A percentile compares a stretch with the other conserved stretches of the same genome.
Evolutionary conservation across 35 echinoderm and acorn worm species (phyloP).

Genomic region (Apostichopus parvimensis): DNA sequence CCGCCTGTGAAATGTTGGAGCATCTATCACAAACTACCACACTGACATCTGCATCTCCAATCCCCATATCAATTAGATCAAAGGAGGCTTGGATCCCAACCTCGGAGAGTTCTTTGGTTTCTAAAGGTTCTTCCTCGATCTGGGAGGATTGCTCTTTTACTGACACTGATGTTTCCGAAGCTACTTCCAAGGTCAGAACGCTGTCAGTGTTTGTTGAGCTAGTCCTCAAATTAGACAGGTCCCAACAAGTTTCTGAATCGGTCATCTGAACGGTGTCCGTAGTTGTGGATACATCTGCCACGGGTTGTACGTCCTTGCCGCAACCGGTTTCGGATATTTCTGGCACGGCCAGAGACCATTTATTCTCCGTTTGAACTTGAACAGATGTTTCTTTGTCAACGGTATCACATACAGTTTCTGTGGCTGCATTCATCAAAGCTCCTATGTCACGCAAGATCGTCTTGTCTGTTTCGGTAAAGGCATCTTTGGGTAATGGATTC

Average conservation of each 20-base stretch:
- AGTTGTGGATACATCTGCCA: background rate
- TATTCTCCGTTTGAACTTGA: background rate
- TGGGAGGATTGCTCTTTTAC: conserved; percentile 44
- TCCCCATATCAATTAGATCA: conserved; percentile 35
- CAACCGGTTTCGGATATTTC: conserved; percentile 7
- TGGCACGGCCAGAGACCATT: background rate
- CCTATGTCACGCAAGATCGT: background rate
- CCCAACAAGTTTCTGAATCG: conserved; percentile 22
- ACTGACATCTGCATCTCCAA: conserved; percentile 69
- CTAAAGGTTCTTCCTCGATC: background rate
- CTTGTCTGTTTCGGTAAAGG: conserved; percentile 13
- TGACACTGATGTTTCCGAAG: conserved; percentile 11
- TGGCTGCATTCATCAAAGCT: conserved; percentile 4
- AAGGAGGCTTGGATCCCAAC: conserved; percentile 5
- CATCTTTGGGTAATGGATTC: background rate
- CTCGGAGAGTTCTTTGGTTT: background rate
- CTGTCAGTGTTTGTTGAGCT: conserved; percentile 24
- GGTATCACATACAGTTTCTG: background rate
- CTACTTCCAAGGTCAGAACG: background rate
- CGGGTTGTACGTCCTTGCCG: background rate
- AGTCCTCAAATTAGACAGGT: conserved; percentile 27
- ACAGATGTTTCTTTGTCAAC: background rate
- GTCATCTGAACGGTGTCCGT: conserved; percentile 17
- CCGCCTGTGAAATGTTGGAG: conserved; percentile 39
- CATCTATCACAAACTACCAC: conserved; percentile 83